phyloP scores from a whole-genome alignment of 2,888 invertebrate species.

The Leucozona laternaria region DNA sequence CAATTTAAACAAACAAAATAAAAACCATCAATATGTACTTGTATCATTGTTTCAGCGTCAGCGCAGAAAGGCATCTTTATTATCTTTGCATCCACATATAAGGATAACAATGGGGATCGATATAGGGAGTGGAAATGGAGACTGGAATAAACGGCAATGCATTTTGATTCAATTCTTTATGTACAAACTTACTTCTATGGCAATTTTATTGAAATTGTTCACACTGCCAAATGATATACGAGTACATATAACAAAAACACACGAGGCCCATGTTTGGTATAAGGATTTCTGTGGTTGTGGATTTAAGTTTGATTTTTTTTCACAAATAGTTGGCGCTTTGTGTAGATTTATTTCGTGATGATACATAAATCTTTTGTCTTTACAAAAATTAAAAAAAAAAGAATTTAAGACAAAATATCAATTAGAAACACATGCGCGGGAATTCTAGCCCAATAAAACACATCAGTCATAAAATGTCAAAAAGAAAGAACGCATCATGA shows the following conservation, averaged over 20 bases:
- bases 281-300: slow-evolving; percentile 17
- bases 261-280: not conserved
- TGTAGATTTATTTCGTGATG: not conserved
- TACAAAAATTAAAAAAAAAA: too few species aligned
- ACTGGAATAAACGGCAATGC: slow-evolving; percentile 22
- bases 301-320: slow-evolving; percentile 25
- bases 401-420: too few species aligned
- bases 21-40: not conserved
- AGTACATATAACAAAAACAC: not conserved
- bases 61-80: slow-evolving; percentile 62
- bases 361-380: not conserved
- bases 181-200: slow-evolving; percentile 53
- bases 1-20: not conserved
- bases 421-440: too few species aligned
- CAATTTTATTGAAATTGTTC: slow-evolving; percentile 51
- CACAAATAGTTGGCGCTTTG: not conserved
- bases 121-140: slow-evolving; percentile 28
- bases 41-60: slow-evolving; percentile 48
- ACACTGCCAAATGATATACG: not conserved
- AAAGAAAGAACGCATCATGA: too few species aligned
- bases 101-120: slow-evolving; percentile 43
- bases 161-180: slow-evolving; percentile 1
- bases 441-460: too few species aligned
- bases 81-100: slow-evolving; percentile 53
- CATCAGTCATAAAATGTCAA: too few species aligned